Conservation (phyloP, 1,140 invertebrate genomes). For the Mya arenaria region DNA sequence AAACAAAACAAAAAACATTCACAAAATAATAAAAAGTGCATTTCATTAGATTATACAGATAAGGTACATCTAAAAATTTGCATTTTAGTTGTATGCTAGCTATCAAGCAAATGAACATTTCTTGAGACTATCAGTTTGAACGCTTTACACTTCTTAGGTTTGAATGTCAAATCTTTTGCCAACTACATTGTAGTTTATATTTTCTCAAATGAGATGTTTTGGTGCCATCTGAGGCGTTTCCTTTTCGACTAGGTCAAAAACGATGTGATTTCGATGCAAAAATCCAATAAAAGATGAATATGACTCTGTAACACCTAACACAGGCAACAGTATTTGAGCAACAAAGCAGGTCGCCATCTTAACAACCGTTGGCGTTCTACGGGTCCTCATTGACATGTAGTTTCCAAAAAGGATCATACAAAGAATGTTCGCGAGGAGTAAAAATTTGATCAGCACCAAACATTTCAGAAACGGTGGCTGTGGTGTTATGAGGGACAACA, state of each 20-base stretch:
- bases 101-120: too few relatives aligned
- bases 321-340: slow-evolving; percentile 14
- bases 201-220: too few relatives aligned
- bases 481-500: slow-evolving; percentile 84
- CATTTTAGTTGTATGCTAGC: too few relatives aligned
- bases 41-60: too few relatives aligned
- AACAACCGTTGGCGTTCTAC: slow-evolving; percentile 87
- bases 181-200: too few relatives aligned
- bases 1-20: too few relatives aligned
- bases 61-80: too few relatives aligned
- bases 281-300: slow-evolving; percentile 31
- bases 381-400: slow-evolving; percentile 95
- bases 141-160: too few relatives aligned
- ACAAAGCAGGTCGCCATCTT: slow-evolving; percentile 85
- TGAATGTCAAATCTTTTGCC: too few relatives aligned
- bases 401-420: slow-evolving; percentile 98
- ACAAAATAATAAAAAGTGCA: too few relatives aligned
- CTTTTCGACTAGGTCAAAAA: slow-evolving; percentile 52
- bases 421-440: slow-evolving; percentile 93
- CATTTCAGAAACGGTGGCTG: slow-evolving; percentile 89
- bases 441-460: slow-evolving; percentile 92
- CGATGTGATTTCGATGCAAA: slow-evolving; percentile 7
- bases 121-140: too few relatives aligned
- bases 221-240: too few relatives aligned
- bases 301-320: slow-evolving; percentile 18